These are phyloP conservation scores for Protosalanx chinensis DNA, from an alignment of 2,797 vertebrate species.

Conservation along the genomic window DNA sequence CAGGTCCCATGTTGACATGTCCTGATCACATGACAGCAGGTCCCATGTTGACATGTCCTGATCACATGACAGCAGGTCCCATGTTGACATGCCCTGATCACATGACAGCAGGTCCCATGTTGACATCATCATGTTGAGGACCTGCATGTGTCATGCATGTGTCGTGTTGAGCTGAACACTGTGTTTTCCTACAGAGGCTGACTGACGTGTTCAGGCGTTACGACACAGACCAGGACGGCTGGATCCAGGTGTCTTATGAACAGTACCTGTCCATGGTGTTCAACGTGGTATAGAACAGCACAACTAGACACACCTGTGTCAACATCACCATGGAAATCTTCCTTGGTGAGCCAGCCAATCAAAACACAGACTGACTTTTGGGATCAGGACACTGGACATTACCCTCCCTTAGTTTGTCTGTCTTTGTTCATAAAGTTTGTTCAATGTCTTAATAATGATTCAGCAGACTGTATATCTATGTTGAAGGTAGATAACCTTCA, in stretches of 20 bases:
- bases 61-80: no score
- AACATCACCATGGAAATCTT: constrained; percentile 57
- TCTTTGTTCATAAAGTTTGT: constrained; percentile 63
- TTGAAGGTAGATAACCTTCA: constrained; percentile 63
- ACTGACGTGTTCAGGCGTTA: constrained; percentile 94
- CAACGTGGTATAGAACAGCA: constrained; percentile 86
- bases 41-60: no score
- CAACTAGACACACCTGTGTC: constrained; percentile 75
- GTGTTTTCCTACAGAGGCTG: constrained; percentile 78
- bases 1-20: no score
- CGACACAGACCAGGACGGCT: constrained; percentile 96
- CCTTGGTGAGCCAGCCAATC: constrained; percentile 49
- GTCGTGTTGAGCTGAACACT: background rate
- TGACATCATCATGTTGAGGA: background rate
- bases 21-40: no score
- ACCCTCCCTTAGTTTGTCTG: constrained; percentile 44
- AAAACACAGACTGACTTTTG: constrained; percentile 39
- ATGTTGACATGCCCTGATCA: no score
- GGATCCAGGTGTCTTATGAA: constrained; percentile 99
- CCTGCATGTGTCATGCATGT: background rate
- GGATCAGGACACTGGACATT: constrained; percentile 46
- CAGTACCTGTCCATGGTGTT: constrained; percentile 99
- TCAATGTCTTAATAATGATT: constrained; percentile 64
- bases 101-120: no score
- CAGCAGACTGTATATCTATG: constrained; percentile 35